Conservation (phyloP, 2,888 invertebrate genomes). For the Bugulina stolonifera region DNA sequence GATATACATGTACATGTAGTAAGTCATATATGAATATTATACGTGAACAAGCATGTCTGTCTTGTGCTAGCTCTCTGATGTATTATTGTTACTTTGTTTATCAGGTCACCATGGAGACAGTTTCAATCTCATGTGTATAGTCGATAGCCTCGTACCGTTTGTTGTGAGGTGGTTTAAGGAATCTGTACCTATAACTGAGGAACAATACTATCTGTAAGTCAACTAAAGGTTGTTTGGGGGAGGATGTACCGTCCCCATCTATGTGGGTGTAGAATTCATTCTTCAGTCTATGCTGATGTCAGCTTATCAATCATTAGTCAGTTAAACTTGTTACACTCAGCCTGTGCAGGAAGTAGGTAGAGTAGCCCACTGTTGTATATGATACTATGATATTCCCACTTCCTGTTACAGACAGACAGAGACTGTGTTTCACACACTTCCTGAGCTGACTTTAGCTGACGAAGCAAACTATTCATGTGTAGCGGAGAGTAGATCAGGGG, state of each 20-base stretch:
- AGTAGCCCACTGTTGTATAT: no score
- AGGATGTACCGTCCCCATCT: no score
- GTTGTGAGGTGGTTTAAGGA: constrained; percentile 59
- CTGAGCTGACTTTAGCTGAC: neutral
- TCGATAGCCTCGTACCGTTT: constrained; percentile 63
- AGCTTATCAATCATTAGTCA: no score
- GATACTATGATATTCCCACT: no score
- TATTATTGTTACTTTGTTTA: no score
- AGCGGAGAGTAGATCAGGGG: neutral
- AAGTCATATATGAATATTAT: no score
- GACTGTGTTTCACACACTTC: neutral
- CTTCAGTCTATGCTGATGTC: no score
- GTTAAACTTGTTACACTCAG: no score
- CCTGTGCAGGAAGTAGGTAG: no score
- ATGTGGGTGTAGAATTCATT: no score
- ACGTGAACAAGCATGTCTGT: no score
- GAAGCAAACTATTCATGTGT: constrained; percentile 13
- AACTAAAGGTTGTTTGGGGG: neutral
- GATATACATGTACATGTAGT: constrained; percentile 28
- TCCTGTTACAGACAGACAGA: constrained; percentile 21
- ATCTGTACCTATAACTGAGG: constrained; percentile 45
- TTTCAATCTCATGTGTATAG: constrained; percentile 59
- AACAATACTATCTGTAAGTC: constrained; percentile 51
- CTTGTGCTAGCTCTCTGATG: no score
- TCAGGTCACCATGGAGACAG: constrained; percentile 55